These are phyloP conservation scores for Sturnira hondurensis DNA, from an alignment of 2,113 vertebrate genomes.

Conservation along the genomic window DNA sequence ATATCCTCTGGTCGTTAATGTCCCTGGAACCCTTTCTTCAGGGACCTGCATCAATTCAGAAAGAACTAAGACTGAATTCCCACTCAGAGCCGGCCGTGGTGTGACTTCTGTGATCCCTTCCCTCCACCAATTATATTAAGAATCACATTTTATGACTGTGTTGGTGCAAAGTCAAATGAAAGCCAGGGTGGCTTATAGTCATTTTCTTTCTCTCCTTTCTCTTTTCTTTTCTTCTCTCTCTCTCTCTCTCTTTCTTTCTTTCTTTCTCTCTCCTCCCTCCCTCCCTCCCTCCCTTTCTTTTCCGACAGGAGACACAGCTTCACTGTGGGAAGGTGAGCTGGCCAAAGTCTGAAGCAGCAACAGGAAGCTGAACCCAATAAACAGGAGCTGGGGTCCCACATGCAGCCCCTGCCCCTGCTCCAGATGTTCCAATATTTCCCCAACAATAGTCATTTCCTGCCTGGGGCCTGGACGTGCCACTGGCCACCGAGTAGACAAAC, in stretches of 20 bases:
- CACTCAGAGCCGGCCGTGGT: not conserved
- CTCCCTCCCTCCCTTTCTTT: no score
- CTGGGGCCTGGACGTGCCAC: not conserved
- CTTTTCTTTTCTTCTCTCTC: fast-evolving
- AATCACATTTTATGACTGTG: not conserved
- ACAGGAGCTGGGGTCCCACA: not conserved
- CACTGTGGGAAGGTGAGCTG: not conserved
- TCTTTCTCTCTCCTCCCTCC: no score
- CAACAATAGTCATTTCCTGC: not conserved
- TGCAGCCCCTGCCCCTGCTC: not conserved
- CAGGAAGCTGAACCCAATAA: fast-evolving
- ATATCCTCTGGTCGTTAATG: not conserved
- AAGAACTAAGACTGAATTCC: not conserved
- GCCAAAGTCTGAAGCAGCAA: not conserved
- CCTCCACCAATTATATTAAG: not conserved
- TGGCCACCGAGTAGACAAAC: not conserved
- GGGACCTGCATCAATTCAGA: not conserved
- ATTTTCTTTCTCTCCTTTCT: no score
- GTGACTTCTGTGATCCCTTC: not conserved
- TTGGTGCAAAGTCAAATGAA: not conserved
- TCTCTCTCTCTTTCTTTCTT: no score
- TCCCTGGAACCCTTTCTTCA: not conserved
- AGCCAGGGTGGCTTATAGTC: not conserved
- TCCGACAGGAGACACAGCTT: not conserved
- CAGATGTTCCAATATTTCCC: not conserved